These are phyloP conservation scores for Borostomias antarcticus DNA, from an alignment of 2,797 vertebrate species.

Conservation along the genomic window DNA sequence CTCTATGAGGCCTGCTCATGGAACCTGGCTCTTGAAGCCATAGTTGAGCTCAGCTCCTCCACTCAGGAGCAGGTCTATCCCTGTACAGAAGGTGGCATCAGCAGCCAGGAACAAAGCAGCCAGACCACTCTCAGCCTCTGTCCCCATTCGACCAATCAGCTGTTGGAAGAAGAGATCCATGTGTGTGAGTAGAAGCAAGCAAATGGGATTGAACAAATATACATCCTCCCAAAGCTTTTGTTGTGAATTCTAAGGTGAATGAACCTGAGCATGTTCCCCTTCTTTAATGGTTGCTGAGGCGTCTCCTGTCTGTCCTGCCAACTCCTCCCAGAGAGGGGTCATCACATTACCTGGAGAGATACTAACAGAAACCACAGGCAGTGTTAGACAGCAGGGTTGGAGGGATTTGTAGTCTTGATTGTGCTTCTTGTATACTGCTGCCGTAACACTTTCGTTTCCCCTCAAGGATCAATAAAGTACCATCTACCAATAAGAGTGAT, in stretches of 20 bases:
- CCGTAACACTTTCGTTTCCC: too few relatives aligned
- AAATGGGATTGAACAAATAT: not conserved
- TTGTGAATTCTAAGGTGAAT: constrained; percentile 6
- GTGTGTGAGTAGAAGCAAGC: not conserved
- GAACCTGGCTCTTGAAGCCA: constrained; percentile 73
- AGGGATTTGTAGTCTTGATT: too few relatives aligned
- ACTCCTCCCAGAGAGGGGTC: constrained; percentile 81
- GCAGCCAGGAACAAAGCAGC: constrained; percentile 78
- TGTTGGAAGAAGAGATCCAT: constrained; percentile 42
- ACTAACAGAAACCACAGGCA: constrained; percentile 53
- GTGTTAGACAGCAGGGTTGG: too few relatives aligned
- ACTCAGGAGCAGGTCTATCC: constrained; percentile 78
- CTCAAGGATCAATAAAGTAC: too few relatives aligned
- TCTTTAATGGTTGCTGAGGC: constrained; percentile 62
- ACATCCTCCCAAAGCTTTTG: not conserved
- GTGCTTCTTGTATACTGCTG: too few relatives aligned
- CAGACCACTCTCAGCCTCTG: constrained; percentile 73
- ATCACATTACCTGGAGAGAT: constrained; percentile 84
- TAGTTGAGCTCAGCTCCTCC: constrained; percentile 85
- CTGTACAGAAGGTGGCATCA: constrained; percentile 83
- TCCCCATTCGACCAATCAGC: constrained; percentile 84
- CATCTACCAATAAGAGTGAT: too few relatives aligned
- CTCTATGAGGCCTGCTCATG: not conserved
- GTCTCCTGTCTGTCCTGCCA: constrained; percentile 65
- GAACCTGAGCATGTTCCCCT: constrained; percentile 75